A percentile compares a stretch with the other conserved stretches of the same genome.
phyloP scores from a whole-genome alignment of 1,140 invertebrate species.

The Trypoxylus dichotomus region DNA sequence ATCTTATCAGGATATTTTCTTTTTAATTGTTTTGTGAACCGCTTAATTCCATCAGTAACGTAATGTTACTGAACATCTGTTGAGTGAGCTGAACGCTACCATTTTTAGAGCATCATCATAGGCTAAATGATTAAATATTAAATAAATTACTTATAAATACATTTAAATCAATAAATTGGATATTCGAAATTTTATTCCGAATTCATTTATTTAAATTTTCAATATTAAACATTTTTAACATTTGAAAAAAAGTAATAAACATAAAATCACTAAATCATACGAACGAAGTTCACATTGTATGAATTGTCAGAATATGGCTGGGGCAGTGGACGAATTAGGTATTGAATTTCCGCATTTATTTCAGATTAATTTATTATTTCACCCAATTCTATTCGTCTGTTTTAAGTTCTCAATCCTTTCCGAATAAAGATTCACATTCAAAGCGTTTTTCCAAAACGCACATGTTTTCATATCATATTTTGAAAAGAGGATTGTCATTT shows the following conservation, averaged over 20 bases:
- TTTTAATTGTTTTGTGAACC: too few species aligned
- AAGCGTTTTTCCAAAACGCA: not conserved
- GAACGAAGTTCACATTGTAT: not conserved
- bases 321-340: conserved; percentile 58
- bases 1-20: too few species aligned
- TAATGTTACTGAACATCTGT: too few species aligned
- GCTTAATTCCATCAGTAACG: too few species aligned
- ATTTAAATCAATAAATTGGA: not conserved
- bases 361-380: conserved; percentile 25
- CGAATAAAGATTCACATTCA: not conserved
- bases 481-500: conserved; percentile 22
- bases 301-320: conserved; percentile 52
- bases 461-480: conserved; percentile 7
- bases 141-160: too few species aligned
- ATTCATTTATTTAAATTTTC: not conserved
- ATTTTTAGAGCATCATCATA: too few species aligned
- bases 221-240: not conserved
- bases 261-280: not conserved
- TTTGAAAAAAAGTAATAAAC: not conserved
- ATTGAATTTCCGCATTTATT: conserved; percentile 44
- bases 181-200: not conserved
- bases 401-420: not conserved
- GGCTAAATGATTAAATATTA: too few species aligned
- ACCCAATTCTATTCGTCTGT: not conserved
- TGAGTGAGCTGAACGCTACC: too few species aligned